phyloP scores from a whole-genome alignment of 2,113 vertebrate genomes.

The Heloderma charlesbogerti region DNA sequence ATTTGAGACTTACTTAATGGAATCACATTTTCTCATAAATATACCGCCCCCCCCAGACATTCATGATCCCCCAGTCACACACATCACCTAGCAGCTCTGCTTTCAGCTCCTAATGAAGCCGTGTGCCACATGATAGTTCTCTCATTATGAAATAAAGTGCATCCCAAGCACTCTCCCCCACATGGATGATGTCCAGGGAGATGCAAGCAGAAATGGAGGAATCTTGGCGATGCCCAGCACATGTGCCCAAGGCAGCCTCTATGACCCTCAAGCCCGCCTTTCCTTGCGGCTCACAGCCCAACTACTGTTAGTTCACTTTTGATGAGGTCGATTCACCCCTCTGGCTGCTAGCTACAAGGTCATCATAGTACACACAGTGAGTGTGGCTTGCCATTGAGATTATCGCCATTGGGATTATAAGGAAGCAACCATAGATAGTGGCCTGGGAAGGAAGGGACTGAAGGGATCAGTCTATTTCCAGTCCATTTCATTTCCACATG shows the following conservation, averaged over 20 bases:
- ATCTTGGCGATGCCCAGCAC: background rate
- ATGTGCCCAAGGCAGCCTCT: background rate
- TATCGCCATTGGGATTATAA: background rate
- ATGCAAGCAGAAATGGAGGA: background rate
- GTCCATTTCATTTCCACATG: background rate
- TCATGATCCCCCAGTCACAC: background rate
- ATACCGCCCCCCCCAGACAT: constrained; percentile 35
- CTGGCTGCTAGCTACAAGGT: background rate
- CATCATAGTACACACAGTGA: background rate
- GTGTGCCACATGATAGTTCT: background rate
- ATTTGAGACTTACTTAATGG: background rate
- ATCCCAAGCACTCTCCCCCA: background rate
- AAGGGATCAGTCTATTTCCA: background rate
- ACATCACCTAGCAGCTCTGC: background rate
- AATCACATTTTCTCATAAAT: constrained; percentile 32
- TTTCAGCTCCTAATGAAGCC: constrained; percentile 29
- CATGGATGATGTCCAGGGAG: background rate
- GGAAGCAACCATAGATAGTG: background rate
- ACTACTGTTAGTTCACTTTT: background rate
- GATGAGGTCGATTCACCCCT: background rate
- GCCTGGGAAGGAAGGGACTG: background rate
- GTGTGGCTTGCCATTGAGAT: background rate
- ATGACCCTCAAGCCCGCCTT: background rate
- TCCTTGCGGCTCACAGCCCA: background rate
- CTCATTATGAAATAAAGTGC: background rate